Conservation (phyloP, 2,888 invertebrate genomes). For the Rotaria socialis region DNA sequence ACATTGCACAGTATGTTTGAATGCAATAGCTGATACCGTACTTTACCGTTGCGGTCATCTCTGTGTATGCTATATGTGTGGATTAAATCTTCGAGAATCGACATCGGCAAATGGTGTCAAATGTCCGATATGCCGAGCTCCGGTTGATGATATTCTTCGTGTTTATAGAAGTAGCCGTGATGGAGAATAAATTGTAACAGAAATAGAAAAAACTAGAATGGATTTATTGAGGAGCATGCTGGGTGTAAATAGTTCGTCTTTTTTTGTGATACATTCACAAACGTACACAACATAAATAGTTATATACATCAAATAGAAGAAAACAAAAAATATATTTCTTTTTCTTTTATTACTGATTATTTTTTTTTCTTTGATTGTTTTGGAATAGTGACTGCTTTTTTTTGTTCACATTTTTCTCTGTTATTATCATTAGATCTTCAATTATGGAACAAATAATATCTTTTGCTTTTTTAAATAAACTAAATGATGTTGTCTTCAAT, state of each 20-base stretch:
- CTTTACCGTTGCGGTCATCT: conserved; percentile 59
- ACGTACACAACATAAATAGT: background rate
- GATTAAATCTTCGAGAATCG: conserved; percentile 52
- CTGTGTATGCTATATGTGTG: conserved; percentile 57
- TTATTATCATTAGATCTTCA: background rate
- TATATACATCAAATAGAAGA: background rate
- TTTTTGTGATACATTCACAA: background rate
- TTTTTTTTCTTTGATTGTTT: background rate
- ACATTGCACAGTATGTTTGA: conserved; percentile 57
- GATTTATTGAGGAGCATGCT: background rate
- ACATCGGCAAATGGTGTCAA: conserved; percentile 49
- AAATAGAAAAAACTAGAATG: background rate
- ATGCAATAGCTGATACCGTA: conserved; percentile 54
- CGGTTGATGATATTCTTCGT: conserved; percentile 56
- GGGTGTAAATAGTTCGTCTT: background rate
- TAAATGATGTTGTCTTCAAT: background rate
- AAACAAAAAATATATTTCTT: background rate
- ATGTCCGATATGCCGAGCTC: conserved; percentile 58
- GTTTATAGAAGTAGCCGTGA: conserved; percentile 49
- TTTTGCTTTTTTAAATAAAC: background rate
- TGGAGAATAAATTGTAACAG: background rate
- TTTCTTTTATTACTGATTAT: background rate
- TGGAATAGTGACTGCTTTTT: background rate
- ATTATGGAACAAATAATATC: background rate
- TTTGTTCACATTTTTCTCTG: too few species aligned